These are phyloP conservation scores for Nanger granti DNA, from an alignment of 2,113 vertebrate species.

Conservation along the genomic window DNA sequence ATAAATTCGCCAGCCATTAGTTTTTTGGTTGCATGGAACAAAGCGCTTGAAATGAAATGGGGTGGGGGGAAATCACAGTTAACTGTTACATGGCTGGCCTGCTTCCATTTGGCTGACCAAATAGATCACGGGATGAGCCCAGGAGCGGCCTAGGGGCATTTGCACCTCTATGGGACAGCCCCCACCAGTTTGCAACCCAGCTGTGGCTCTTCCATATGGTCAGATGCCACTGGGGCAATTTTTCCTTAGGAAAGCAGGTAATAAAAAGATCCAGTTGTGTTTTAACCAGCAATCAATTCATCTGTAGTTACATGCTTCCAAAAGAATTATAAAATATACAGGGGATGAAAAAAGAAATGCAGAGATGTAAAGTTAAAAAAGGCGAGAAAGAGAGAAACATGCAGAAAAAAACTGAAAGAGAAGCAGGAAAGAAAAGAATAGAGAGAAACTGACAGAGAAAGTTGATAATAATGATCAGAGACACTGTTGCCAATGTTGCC, in stretches of 20 bases:
- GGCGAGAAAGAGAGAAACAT: not conserved
- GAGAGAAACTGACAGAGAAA: not conserved
- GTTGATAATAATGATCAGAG: not conserved
- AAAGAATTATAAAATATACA: not conserved
- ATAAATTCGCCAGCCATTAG: slow-evolving; percentile 70
- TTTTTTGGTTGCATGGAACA: slow-evolving; percentile 64
- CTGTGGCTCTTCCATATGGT: slow-evolving; percentile 56
- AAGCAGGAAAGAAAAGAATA: not conserved
- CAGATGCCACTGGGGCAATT: not conserved
- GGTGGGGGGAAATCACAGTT: slow-evolving; percentile 18
- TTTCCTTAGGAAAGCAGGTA: slow-evolving; percentile 38
- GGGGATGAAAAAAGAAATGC: not conserved
- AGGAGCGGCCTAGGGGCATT: slow-evolving; percentile 40
- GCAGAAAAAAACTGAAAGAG: not conserved
- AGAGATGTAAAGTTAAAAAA: not conserved
- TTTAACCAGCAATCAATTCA: slow-evolving; percentile 24
- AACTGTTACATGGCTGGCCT: slow-evolving; percentile 65
- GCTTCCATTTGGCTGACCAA: slow-evolving; percentile 59
- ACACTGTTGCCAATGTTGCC: not conserved
- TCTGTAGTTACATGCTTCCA: not conserved
- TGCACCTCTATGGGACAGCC: slow-evolving; percentile 33
- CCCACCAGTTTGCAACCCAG: slow-evolving; percentile 31
- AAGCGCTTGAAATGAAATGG: slow-evolving; percentile 61
- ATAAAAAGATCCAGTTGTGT: slow-evolving; percentile 39
- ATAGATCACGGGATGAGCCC: slow-evolving; percentile 39